Percentiles rank a stretch among this genome's conserved stretches.
phyloP scores from a whole-genome alignment of 2,797 vertebrate genomes.

The Xenentodon cancila region DNA sequence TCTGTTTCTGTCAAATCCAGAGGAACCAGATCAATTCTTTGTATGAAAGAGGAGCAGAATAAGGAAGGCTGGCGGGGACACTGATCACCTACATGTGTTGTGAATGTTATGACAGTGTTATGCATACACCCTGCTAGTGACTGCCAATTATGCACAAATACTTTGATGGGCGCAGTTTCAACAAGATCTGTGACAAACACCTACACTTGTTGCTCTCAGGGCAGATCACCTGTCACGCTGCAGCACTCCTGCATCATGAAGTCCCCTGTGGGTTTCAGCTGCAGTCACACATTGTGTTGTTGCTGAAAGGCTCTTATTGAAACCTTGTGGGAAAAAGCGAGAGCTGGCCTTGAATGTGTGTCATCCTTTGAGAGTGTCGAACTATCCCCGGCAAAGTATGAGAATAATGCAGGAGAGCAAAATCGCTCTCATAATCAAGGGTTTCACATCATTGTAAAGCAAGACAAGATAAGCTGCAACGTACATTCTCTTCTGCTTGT shows the following conservation, averaged over 20 bases:
- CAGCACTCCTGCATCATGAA: no score
- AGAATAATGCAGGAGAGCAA: neutral
- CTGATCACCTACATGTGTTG: no score
- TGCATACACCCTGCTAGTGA: neutral
- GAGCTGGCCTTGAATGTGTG: conserved; percentile 16
- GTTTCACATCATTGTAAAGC: conserved; percentile 2
- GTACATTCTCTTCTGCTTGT: conserved; percentile 4
- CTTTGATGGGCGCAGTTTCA: neutral
- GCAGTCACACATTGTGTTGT: neutral
- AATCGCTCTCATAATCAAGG: neutral
- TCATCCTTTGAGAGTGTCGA: conserved; percentile 12
- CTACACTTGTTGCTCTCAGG: conserved; percentile 4
- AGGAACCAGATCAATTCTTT: no score
- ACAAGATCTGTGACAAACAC: neutral
- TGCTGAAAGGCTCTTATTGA: conserved; percentile 22
- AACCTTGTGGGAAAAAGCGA: conserved; percentile 14
- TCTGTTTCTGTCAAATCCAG: no score
- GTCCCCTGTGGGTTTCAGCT: no score
- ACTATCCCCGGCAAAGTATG: conserved; percentile 11
- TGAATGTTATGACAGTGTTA: no score
- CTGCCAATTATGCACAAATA: neutral
- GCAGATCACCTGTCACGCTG: no score
- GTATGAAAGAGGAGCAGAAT: no score
- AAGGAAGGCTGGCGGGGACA: no score
- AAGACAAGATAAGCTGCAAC: conserved; percentile 20